These are phyloP conservation scores for Oryzias sinensis DNA, from an alignment of 2,797 vertebrate species.

Conservation along the genomic window DNA sequence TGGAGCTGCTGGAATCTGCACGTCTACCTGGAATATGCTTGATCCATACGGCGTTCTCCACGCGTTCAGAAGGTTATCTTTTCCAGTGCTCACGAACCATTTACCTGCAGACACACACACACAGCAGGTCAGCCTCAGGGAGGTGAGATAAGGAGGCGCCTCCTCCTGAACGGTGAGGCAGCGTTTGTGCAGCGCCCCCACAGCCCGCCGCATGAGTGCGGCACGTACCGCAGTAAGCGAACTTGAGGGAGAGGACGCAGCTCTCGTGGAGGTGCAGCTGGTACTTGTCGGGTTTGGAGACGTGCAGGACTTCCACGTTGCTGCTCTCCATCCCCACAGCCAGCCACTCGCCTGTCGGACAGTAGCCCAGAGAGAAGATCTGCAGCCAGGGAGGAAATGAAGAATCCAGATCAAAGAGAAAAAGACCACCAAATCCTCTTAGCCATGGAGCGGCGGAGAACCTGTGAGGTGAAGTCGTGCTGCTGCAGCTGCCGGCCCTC, in stretches of 20 bases:
- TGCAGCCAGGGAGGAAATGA: slow-evolving; percentile 6
- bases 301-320: slow-evolving; percentile 79
- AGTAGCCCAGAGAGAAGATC: slow-evolving; percentile 78
- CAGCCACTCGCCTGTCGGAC: slow-evolving; percentile 59
- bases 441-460: slow-evolving; percentile 7
- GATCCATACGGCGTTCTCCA: slow-evolving; percentile 85
- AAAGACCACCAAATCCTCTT: not conserved
- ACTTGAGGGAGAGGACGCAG: slow-evolving; percentile 82
- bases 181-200: too few relatives aligned
- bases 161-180: slow-evolving; percentile 7
- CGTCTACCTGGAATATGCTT: slow-evolving; percentile 78
- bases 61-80: slow-evolving; percentile 86
- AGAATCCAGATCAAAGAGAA: not conserved
- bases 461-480: slow-evolving; percentile 72
- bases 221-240: slow-evolving; percentile 80
- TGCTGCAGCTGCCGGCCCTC: slow-evolving; percentile 55
- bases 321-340: slow-evolving; percentile 71
- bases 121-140: slow-evolving; percentile 28
- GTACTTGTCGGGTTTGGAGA: slow-evolving; percentile 76
- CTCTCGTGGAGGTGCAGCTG: slow-evolving; percentile 80
- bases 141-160: slow-evolving; percentile 34
- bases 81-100: slow-evolving; percentile 81
- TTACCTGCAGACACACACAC: slow-evolving; percentile 70
- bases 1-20: too few relatives aligned
- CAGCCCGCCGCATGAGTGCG: too few relatives aligned